Percentiles rank a stretch among this genome's conserved stretches.
Conservation (phyloP, 2,888 invertebrate species). For the Drosophila nigricruria region DNA sequence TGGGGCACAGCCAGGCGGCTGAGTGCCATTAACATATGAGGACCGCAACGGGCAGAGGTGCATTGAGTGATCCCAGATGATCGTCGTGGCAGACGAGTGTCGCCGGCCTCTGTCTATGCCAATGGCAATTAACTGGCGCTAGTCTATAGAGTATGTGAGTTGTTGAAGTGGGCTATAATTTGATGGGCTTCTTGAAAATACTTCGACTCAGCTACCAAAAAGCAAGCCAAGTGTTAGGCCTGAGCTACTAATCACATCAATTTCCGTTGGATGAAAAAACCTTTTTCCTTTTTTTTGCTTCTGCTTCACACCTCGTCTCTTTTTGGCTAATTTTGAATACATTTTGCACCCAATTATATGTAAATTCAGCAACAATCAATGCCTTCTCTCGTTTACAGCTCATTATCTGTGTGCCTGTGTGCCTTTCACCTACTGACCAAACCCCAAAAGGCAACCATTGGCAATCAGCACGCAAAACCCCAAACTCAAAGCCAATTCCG, state of each 20-base stretch:
- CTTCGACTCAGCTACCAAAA: slow-evolving; percentile 10
- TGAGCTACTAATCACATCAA: slow-evolving; percentile 6
- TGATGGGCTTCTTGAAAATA: too few species aligned
- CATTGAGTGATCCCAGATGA: slow-evolving; percentile 51
- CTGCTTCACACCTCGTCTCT: slow-evolving; percentile 22
- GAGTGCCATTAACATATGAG: slow-evolving; percentile 68
- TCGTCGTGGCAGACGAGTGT: slow-evolving; percentile 45
- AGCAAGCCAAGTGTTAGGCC: slow-evolving; percentile 29
- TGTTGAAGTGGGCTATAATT: slow-evolving; percentile 6
- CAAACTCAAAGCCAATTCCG: slow-evolving; percentile 47
- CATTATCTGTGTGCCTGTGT: slow-evolving; percentile 56
- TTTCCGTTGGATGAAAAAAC: slow-evolving; percentile 6
- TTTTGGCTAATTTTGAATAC: slow-evolving; percentile 31
- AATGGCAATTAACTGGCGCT: slow-evolving; percentile 71
- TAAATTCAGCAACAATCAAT: slow-evolving; percentile 59
- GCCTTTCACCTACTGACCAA: slow-evolving; percentile 77
- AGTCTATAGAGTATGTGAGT: slow-evolving; percentile 32
- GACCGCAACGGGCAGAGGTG: slow-evolving; percentile 17
- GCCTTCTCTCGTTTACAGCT: slow-evolving; percentile 67
- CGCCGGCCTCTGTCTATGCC: slow-evolving; percentile 38
- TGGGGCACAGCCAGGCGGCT: too few species aligned
- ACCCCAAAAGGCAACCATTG: slow-evolving; percentile 6
- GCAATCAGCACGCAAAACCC: slow-evolving; percentile 12
- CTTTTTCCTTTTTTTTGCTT: not conserved
- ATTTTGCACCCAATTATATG: slow-evolving; percentile 75